phyloP scores from a whole-genome alignment of 2,888 invertebrate genomes.

The Metalampra italica region DNA sequence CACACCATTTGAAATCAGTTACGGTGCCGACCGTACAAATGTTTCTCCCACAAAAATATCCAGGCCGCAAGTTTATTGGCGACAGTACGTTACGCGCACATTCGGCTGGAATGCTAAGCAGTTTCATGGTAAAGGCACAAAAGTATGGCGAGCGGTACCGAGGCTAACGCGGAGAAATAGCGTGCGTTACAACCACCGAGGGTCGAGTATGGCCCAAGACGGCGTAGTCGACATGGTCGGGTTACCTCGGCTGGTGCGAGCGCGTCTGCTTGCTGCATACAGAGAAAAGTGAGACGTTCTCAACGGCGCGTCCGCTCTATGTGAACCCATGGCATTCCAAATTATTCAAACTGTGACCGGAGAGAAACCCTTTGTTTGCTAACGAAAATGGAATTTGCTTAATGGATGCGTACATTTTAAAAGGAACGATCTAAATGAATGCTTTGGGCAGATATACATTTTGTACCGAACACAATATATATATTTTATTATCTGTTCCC shows the following conservation, averaged over 20 bases:
- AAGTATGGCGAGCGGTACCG: slow-evolving; percentile 44
- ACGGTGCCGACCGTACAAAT: background rate
- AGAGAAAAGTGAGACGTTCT: slow-evolving; percentile 62
- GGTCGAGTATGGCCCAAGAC: background rate
- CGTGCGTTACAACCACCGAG: slow-evolving; percentile 4
- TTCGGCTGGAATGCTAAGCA: slow-evolving; percentile 72
- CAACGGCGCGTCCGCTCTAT: slow-evolving; percentile 56
- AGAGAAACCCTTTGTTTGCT: slow-evolving; percentile 55
- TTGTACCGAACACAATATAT: too few species aligned
- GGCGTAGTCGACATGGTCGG: slow-evolving; percentile 28
- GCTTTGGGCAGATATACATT: too few species aligned
- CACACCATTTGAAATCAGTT: too few species aligned
- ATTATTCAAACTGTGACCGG: slow-evolving; percentile 45
- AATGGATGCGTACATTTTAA: background rate
- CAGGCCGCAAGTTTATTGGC: slow-evolving; percentile 69
- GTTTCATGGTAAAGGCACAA: slow-evolving; percentile 58
- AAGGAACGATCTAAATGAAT: background rate
- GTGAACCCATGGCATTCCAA: slow-evolving; percentile 55
- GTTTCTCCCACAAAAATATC: slow-evolving; percentile 48
- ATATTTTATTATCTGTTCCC: too few species aligned
- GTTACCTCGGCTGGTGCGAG: slow-evolving; percentile 40
- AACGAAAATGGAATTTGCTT: slow-evolving; percentile 15
- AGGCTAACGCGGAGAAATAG: slow-evolving; percentile 26
- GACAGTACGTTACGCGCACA: slow-evolving; percentile 43
- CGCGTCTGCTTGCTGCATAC: slow-evolving; percentile 45